Conservation (phyloP, 2,888 invertebrate species). For the Cinara cedri region DNA sequence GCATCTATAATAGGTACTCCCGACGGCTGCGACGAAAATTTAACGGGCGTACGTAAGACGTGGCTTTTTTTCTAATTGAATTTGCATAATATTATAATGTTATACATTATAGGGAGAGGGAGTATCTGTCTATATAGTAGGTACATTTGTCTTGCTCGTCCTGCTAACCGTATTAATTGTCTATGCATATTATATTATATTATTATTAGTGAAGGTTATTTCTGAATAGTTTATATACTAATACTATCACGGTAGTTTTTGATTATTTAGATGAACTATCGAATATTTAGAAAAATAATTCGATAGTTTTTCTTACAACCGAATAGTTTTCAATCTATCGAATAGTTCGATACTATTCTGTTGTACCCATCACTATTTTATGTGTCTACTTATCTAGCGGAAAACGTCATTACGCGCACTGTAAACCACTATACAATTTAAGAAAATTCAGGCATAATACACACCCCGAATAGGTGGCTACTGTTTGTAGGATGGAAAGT, state of each 20-base stretch:
- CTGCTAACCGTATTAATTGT: conserved; percentile 11
- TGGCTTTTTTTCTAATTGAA: conserved; percentile 22
- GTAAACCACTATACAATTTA: no score
- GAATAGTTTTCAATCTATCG: no score
- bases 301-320: no score
- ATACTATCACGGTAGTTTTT: no score
- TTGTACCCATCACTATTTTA: no score
- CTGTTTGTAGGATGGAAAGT: no score
- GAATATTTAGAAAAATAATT: no score
- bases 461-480: no score
- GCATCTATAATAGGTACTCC: background rate
- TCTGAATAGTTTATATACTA: no score
- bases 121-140: background rate
- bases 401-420: conserved; percentile 1
- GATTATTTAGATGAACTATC: no score
- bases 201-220: no score
- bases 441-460: background rate
- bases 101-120: background rate
- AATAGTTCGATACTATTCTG: no score
- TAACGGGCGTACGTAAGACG: conserved; percentile 8
- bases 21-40: background rate
- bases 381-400: background rate
- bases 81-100: background rate
- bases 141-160: background rate
- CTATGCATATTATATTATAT: conserved; percentile 2